Evolutionary conservation across 1,140 invertebrate genomes (phyloP).

Genomic region (Ceratina calcarata): DNA sequence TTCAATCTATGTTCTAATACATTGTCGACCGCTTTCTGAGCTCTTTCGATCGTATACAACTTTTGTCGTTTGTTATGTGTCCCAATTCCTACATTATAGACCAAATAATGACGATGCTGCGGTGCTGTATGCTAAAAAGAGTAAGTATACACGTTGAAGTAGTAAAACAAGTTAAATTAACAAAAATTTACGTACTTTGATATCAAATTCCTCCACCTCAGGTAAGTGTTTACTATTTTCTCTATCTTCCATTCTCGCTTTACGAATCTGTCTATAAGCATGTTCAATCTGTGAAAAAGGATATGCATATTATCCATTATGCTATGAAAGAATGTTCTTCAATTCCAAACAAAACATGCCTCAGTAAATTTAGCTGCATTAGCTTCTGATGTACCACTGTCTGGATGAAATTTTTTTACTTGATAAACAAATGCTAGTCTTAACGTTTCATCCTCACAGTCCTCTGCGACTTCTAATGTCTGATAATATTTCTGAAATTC

Average conservation of each 20-base stretch:
- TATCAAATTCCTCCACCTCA: constrained; percentile 79
- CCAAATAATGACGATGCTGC: constrained; percentile 93
- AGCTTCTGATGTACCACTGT: constrained; percentile 86
- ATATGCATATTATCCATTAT: background rate
- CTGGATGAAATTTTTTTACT: constrained; percentile 91
- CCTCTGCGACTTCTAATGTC: constrained; percentile 84
- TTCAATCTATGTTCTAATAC: constrained; percentile 88
- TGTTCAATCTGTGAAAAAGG: constrained; percentile 77
- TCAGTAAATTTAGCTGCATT: constrained; percentile 87
- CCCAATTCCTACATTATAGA: constrained; percentile 88
- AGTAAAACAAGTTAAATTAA: constrained; percentile 10
- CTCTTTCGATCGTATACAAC: constrained; percentile 86
- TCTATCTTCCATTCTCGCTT: constrained; percentile 74
- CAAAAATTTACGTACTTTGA: constrained; percentile 73
- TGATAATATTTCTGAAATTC: constrained; percentile 84
- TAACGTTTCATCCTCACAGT: constrained; percentile 87
- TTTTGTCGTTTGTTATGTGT: constrained; percentile 88
- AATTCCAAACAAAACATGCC: constrained; percentile 72
- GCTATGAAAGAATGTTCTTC: background rate
- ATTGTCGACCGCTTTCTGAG: constrained; percentile 87
- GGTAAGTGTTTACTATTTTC: constrained; percentile 79
- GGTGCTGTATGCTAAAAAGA: constrained; percentile 88
- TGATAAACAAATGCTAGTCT: constrained; percentile 87
- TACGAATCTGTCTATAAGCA: constrained; percentile 81
- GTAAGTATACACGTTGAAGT: constrained; percentile 33